Evolutionary conservation across 1,140 invertebrate genomes (phyloP), one percentile per base, ranked within the genome.

Genomic region (Zaprionus inermis): DNA sequence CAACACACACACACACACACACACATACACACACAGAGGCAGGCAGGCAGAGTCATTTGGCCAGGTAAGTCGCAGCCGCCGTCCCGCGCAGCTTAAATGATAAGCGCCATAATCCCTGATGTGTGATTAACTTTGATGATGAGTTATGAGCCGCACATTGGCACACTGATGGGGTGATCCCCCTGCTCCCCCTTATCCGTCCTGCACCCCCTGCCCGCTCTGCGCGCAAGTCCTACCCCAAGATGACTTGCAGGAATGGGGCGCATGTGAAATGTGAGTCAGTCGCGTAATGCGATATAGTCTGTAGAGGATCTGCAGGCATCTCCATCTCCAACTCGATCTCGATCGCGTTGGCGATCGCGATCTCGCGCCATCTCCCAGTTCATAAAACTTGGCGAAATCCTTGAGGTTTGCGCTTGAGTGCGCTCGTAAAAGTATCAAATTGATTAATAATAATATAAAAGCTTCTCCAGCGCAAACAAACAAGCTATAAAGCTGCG

Each of bases 361-460:
- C 20, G 41, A 57, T 22, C 16, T 22, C 28, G 46, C 24, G 24
- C 64, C 28, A 57, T 34, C 61, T 52, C 51, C n/a, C 70, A 84
- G 81, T 84, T 84, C 81, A 84, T 84, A 84, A 84, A 84, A 84
- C 72, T 88, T 88, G 74, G 70, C 79, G n/a, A 86, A 86, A 85
- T 85, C 82, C 82, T 85, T 85, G 82, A 82, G 83, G 71, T 86
- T 86, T 81, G 83, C 83, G 83, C 83, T 83, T 86, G 83, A 86
- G 83, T 89, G 83, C 84, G 79, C 83, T 88, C 84, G 84, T 82
- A 91, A 91, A 91, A 91, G 88, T 91, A 91, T 91, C 88, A 91
- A 91, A 91, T 91, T 91, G 88, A 91, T 91, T 91, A 91, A 91
- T 91, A 91, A 91, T 84, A 91, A 83, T 86, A 90, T 79, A 83